Evolutionary conservation across 2,113 vertebrate species (phyloP), one percentile per base, ranked within the genome.

Genomic region (Girardinichthys multiradiatus): DNA sequence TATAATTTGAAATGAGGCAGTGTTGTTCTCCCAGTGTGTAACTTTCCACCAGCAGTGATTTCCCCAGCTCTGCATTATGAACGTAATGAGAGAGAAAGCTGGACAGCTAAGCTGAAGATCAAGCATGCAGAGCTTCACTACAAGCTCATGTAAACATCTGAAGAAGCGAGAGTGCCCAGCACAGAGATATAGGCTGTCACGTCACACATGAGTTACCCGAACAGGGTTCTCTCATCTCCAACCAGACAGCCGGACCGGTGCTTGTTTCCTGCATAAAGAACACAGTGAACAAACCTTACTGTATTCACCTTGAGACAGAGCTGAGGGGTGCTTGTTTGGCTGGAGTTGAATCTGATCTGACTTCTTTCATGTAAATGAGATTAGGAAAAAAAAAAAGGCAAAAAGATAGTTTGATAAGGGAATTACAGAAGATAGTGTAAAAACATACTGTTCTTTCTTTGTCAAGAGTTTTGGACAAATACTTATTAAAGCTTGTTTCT

Each of bases 121-220:
- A 57, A 27, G 29, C 75, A 58, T 35, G 74, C 70, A 27, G 64
- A 68, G 57, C 21, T 64, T 70, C 68, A 66, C 64, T 71, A 75
- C 57, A 70, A 76, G 74, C 84, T 84, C 67, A 66, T 84, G 77
- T 88, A 81, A 87, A 81, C 79, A 82, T 70, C 45, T 69, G 42
- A 74, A 54, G 45, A 7, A 54, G 62, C 60, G 12, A 73, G 75
- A 37, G 70, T 62, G 67, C 68, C 9, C 66, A 19, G 57, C 65
- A 74, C 61, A 58, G 35, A 79, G 62, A 65, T 51, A 60, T 19
- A 76, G 29, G 64, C 80, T 77, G 84, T 75, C 83, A 81, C 73
- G 83, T 84, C 72, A 68, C 70, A 67, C 59, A 76, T 77, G 57
- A 69, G 65, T 83, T 77, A 81, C 67, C 80, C 3, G 13, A 70